Evolutionary conservation across 2,113 vertebrate genomes (phyloP).

Genomic region (Onychorhynchus coronatus): DNA sequence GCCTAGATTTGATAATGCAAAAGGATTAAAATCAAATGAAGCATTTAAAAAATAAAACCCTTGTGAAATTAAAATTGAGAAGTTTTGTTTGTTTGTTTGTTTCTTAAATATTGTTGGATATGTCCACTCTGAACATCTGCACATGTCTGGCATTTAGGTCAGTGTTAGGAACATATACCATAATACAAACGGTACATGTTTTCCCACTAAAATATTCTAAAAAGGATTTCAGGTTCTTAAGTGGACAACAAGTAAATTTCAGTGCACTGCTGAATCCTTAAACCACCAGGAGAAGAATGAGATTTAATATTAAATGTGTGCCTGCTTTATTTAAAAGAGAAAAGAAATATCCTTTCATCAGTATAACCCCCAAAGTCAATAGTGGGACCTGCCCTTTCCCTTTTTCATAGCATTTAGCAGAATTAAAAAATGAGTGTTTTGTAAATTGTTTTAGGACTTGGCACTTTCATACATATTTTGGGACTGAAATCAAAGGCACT

Average conservation of each 20-base stretch:
- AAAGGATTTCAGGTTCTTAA: neutral
- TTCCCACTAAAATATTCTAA: neutral
- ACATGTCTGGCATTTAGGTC: neutral
- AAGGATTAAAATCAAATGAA: neutral
- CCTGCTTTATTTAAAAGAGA: neutral
- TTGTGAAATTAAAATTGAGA: neutral
- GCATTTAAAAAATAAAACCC: fast-evolving
- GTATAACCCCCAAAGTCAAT: neutral
- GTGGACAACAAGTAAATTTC: neutral
- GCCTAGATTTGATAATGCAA: neutral
- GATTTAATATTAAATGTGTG: neutral
- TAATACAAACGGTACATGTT: neutral
- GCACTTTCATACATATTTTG: neutral
- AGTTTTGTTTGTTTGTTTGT: neutral
- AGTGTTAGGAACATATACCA: neutral
- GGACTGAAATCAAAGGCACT: neutral
- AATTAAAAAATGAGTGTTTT: neutral
- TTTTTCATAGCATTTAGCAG: neutral
- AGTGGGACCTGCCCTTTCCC: neutral
- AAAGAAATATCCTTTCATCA: neutral
- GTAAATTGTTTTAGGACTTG: neutral
- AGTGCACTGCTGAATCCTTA: neutral
- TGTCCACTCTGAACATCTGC: neutral
- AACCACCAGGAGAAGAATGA: neutral
- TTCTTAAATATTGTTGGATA: neutral